These are phyloP conservation scores for Galagoides demidoff DNA, from an alignment of 2,797 vertebrate genomes.

Conservation along the genomic window DNA sequence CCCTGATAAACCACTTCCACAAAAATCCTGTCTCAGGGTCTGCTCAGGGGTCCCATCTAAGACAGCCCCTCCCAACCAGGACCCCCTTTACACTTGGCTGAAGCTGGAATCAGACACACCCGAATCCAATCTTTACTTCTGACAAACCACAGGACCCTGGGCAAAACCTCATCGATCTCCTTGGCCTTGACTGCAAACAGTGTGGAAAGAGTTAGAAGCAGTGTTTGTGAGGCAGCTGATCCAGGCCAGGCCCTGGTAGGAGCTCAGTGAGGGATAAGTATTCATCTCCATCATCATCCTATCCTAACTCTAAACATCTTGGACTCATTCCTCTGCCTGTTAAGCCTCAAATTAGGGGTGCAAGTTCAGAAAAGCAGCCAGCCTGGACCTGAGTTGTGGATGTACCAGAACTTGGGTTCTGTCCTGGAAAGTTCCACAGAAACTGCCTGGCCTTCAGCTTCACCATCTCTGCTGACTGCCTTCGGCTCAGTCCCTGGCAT, in stretches of 20 bases:
- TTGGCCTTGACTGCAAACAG: accelerated
- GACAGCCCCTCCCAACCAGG: background rate
- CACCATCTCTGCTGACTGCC: background rate
- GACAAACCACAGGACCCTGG: background rate
- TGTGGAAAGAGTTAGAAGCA: background rate
- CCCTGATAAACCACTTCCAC: background rate
- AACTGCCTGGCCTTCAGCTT: background rate
- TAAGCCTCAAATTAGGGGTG: background rate
- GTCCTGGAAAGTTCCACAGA: background rate
- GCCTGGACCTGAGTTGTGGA: background rate
- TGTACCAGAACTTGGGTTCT: background rate
- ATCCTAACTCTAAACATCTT: background rate
- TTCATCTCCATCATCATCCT: accelerated
- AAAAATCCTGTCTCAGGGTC: too few relatives aligned
- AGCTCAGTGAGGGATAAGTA: background rate
- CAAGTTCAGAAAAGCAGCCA: background rate
- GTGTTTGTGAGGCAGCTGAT: background rate
- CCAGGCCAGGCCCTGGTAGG: accelerated
- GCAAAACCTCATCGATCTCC: accelerated
- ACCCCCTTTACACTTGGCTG: background rate
- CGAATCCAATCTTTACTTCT: background rate
- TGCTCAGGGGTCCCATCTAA: background rate
- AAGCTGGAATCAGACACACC: background rate
- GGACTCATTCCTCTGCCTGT: background rate
- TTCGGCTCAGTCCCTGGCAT: background rate